Base-by-base conservation (phyloP, 2,113 vertebrate species). In the Glaucomys volans region DNA sequence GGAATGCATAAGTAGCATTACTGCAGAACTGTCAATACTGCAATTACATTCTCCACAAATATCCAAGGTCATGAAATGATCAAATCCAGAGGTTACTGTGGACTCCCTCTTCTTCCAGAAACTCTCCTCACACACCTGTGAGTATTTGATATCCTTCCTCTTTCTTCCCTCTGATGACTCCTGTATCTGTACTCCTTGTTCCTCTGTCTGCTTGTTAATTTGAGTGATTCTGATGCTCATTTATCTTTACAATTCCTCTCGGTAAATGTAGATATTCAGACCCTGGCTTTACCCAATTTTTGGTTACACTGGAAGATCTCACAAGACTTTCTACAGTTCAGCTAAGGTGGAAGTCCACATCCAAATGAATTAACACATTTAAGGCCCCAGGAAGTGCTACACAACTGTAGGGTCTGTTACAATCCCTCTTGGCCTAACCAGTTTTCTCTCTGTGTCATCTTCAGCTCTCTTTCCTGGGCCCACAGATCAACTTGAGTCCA, bases 1-100 rank as follows among this genome's bases (percentile, higher is more conserved):
- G 59, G 57, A 81, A 9, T 37, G 14, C 2, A 0, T 59, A 1
- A 16, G 8, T 22, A 30, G 2, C 50, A 0, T 18, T 28, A 1
- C 1, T n/a, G 50, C 64, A 67, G 66, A 80, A 10, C 40, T 50
- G 28, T 37, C 10, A 0, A 16, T 20, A 2, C 84, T 66, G 50
- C 42, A 32, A 2, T 40, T 57, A 22, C 17, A 3, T 28, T 66
- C 50, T 62, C 83, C n/a, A 2, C 24, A 80, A 1, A 67, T 47
- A 32, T 40, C 50, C 50, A 52, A 35, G 17, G 20, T 80, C 66
- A 89, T 20, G 62, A 59, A 8, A 5, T 57, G 24, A 30, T 28
- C 13, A 22, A 20, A 62, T n/a, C 32, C 22, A 9, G 47, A 52
- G 54, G 12, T 54, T 20, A 0, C 67, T 17, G 0, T 13, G 17